These are phyloP conservation scores for Caradrina kadenii DNA, from an alignment of 2,888 invertebrate species.

Conservation along the genomic window DNA sequence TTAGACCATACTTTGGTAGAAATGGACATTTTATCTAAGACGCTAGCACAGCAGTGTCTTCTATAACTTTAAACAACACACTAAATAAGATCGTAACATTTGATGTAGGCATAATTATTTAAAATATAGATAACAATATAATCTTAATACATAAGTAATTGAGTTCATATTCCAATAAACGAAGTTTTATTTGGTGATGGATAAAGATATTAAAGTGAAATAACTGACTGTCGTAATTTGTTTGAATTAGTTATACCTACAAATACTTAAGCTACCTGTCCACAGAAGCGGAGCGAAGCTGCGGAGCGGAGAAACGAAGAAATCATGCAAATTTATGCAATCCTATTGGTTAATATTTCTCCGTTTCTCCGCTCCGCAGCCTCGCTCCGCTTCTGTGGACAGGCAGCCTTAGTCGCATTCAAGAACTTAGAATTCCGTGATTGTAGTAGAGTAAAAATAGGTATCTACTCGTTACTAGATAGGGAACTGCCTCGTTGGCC, in stretches of 20 bases:
- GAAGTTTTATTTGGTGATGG: neutral
- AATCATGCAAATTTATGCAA: too few relatives aligned
- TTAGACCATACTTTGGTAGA: slow-evolving; percentile 42
- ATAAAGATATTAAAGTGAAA: neutral
- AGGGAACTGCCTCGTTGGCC: too few relatives aligned
- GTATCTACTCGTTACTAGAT: too few relatives aligned
- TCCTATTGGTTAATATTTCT: too few relatives aligned
- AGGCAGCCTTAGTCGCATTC: too few relatives aligned
- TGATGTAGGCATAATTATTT: neutral
- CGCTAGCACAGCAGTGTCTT: neutral
- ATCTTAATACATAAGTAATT: neutral
- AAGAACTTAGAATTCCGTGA: neutral
- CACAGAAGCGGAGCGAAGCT: too few relatives aligned
- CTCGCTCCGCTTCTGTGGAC: too few relatives aligned
- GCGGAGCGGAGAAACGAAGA: too few relatives aligned
- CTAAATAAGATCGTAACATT: slow-evolving; percentile 20
- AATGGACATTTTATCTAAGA: slow-evolving; percentile 11
- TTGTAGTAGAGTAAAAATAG: too few relatives aligned
- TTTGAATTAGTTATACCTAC: too few relatives aligned
- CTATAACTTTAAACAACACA: neutral
- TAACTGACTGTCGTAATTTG: neutral
- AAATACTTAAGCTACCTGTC: slow-evolving; percentile 8
- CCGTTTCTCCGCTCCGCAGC: too few relatives aligned
- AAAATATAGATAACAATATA: neutral
- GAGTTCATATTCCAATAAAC: neutral